Base-by-base conservation (phyloP, 2,113 vertebrate genomes). In the Martes martes region DNA sequence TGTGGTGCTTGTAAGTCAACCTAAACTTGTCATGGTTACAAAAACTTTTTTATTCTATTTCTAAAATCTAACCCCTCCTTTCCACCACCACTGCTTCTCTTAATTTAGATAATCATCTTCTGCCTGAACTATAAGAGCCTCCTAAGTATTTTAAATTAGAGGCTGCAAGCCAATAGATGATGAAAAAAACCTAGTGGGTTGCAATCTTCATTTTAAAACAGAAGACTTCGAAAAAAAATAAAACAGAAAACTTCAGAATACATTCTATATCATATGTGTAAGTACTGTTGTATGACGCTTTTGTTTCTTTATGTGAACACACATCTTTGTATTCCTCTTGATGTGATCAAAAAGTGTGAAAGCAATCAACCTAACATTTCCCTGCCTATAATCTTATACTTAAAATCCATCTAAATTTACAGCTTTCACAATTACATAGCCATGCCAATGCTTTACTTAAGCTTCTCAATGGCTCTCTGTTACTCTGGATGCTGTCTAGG, bases 61-160 rank as follows among this genome's bases (percentile, higher is more conserved):
- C 33, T 79, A 36, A 73, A 87, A 79, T 28, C 52, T 50, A 42
- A n/a, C 45, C 2, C 6, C 33, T 96, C 10, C 39, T 80, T 89
- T 63, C 74, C 13, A 92, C 24, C 11, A 33, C 1, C 10, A 9
- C 23, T 78, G 47, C 47, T 86, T 39, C 39, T 81, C 57, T 50
- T 88, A 26, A 81, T 55, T 63, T 71, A 78, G 42, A 89, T 28
- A 45, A 57, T 94, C 57, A 61, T n/a, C 74, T 76, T 91, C 57
- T 95, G 24, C 15, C n/a, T 88, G 47, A 96, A 79, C 52, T 89
- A 65, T 18, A 91, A 82, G 0, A 13, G 83, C 65, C 85, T 89
- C 36, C 42, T 74, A 78, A 94, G 57, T 36, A 88, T 28, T 94
- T 94, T n/a, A 89, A 95, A 95, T 82, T 84, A 94, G 2, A 95